Base-by-base conservation (phyloP, 2,797 vertebrate genomes). In the Centroberyx gerrardi region DNA sequence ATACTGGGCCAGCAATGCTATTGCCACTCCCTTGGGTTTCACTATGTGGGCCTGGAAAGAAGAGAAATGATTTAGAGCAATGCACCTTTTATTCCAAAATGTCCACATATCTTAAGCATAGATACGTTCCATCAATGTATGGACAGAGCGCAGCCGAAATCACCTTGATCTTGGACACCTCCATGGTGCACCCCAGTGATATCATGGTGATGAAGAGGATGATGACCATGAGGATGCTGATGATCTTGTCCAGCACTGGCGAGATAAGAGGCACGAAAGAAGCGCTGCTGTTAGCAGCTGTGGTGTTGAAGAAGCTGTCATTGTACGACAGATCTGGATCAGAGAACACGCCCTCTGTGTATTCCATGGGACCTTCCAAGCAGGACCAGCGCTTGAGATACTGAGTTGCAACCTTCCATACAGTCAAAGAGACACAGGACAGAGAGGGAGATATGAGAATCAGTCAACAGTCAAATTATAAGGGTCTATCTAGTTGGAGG, bases 121-220 rank as follows among this genome's bases (percentile, higher is more conserved):
- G 0, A n/a, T 27, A 1, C 14, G 17, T n/a, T 15, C 5, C 12
- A 5, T 29, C 9, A 54, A 13, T 38, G 18, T 18, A 1, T 9
- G 8, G 28, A 29, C 49, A 13, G 27, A 8, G 14, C 18, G 17
- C 2, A 9, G 27, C 46, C 27, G 55, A 14, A 5, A 51, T 70
- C 76, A 93, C 93, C 88, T 94, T 96, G 91, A 97, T 97, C 88
- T 96, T 96, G 66, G 88, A 82, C 76, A 95, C 73, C 69, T 97
- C 95, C 96, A 97, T 95, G 0, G 94, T 96, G 83, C 96, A 96
- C 18, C 96, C 96, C 76, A 97, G 62, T 0, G 95, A 94, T 13
- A 96, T 62, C 95, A 96, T 95, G 36, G 90, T 51, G 46, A 93
- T 0, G 0, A 95, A 87, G 7, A 96, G 38, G 58, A 85, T 27